Conservation (phyloP, 2,888 invertebrate species). For the Lomographa bimaculata region DNA sequence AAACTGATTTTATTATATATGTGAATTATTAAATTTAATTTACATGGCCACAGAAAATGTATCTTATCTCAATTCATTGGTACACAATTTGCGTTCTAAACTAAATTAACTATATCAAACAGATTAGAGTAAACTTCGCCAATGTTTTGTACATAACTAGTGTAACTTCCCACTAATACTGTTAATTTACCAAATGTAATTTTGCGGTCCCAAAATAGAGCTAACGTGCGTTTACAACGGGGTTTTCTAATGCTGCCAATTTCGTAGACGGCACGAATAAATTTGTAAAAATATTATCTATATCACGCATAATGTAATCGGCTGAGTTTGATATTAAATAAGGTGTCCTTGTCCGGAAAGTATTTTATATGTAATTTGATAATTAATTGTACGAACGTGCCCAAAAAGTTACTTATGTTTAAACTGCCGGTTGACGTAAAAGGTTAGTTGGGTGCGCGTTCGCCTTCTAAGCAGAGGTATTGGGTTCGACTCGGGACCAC, state of each 20-base stretch:
- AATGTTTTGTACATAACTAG: constrained; percentile 38
- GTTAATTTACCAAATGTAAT: constrained; percentile 31
- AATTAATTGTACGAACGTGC: neutral
- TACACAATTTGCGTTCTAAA: neutral
- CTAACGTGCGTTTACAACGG: constrained; percentile 14
- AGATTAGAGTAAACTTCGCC: constrained; percentile 36
- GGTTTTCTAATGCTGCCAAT: constrained; percentile 20
- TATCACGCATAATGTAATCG: constrained; percentile 16
- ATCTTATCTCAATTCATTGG: neutral
- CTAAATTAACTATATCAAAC: constrained; percentile 21
- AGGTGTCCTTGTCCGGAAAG: constrained; percentile 5
- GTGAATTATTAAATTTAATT: no score
- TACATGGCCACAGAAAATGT: no score
- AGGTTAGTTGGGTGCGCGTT: no score
- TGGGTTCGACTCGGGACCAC: no score
- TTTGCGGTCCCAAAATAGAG: constrained; percentile 29
- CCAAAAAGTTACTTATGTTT: no score
- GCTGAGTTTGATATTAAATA: constrained; percentile 9
- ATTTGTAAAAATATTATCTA: constrained; percentile 26
- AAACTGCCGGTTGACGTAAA: no score
- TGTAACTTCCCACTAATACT: constrained; percentile 38
- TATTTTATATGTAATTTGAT: constrained; percentile 1
- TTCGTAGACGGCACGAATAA: constrained; percentile 25
- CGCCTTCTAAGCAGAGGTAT: no score
- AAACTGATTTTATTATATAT: no score